phyloP scores from a whole-genome alignment of 2,113 vertebrate species.

The Mobula hypostoma region DNA sequence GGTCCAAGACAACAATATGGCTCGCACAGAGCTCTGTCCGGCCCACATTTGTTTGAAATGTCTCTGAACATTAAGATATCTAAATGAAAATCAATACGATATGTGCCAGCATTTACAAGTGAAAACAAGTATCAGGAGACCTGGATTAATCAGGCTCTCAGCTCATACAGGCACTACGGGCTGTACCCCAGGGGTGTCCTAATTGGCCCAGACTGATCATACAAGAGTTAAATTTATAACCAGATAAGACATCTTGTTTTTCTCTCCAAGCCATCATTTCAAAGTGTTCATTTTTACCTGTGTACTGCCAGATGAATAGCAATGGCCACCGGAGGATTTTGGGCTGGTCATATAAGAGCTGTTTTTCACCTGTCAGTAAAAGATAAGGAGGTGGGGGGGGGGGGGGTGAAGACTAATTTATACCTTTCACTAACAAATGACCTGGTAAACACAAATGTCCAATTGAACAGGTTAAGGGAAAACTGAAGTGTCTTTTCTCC shows the following conservation, averaged over 20 bases:
- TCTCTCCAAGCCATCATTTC: constrained; percentile 55
- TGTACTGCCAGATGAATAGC: constrained; percentile 45
- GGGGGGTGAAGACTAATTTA: constrained; percentile 52
- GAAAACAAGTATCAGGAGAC: constrained; percentile 73
- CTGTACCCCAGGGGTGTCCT: constrained; percentile 65
- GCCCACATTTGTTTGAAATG: constrained; percentile 73
- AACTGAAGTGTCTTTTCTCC: constrained; percentile 20
- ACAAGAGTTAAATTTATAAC: constrained; percentile 72
- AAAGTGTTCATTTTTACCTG: constrained; percentile 57
- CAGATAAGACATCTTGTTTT: constrained; percentile 69
- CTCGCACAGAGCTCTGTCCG: constrained; percentile 71
- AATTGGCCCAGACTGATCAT: constrained; percentile 69
- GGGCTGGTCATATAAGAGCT: constrained; percentile 49
- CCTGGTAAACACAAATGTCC: not conserved
- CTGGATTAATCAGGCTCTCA: constrained; percentile 68
- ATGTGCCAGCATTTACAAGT: constrained; percentile 75
- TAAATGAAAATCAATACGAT: constrained; percentile 99
- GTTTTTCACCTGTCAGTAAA: constrained; percentile 63
- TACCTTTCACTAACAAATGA: constrained; percentile 46
- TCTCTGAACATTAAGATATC: constrained; percentile 95
- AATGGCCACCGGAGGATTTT: constrained; percentile 53
- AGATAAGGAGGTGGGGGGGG: constrained; percentile 41
- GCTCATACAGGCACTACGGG: constrained; percentile 56
- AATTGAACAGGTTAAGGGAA: constrained; percentile 11
- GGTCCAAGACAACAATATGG: constrained; percentile 72